Evolutionary conservation across 2,113 vertebrate species (phyloP).

Genomic region (Phoxinus phoxinus): DNA sequence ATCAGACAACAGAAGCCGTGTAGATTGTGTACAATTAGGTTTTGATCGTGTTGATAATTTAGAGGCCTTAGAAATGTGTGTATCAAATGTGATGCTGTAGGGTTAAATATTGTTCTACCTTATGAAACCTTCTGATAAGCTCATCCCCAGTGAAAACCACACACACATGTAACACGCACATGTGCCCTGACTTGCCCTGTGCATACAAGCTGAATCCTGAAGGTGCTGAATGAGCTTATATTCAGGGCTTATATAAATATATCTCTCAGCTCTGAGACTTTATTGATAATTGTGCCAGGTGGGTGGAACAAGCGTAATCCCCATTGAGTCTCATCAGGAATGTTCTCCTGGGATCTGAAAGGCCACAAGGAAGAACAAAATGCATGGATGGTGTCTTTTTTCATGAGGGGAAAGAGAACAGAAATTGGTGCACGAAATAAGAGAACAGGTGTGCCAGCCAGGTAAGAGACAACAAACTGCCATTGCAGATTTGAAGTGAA

Average conservation of each 20-base stretch:
- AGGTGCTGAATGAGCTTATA: slow-evolving; percentile 28
- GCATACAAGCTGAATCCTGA: slow-evolving; percentile 21
- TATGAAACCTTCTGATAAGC: background rate
- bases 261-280: slow-evolving; percentile 33
- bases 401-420: background rate
- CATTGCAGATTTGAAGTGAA: background rate
- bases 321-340: background rate
- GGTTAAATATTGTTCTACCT: background rate
- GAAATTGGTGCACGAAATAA: background rate
- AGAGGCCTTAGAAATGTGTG: background rate
- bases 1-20: background rate
- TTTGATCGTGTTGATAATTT: background rate
- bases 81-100: background rate
- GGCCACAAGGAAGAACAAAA: background rate
- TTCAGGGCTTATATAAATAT: slow-evolving; percentile 31
- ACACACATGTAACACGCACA: background rate
- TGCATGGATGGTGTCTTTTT: background rate
- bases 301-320: slow-evolving; percentile 17
- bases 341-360: background rate
- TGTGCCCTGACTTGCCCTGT: slow-evolving; percentile 1
- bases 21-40: background rate
- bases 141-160: background rate
- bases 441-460: no score
- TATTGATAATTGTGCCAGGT: slow-evolving; percentile 26
- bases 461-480: no score